Base-by-base conservation (phyloP, 2,113 vertebrate genomes). In the Vimba vimba region DNA sequence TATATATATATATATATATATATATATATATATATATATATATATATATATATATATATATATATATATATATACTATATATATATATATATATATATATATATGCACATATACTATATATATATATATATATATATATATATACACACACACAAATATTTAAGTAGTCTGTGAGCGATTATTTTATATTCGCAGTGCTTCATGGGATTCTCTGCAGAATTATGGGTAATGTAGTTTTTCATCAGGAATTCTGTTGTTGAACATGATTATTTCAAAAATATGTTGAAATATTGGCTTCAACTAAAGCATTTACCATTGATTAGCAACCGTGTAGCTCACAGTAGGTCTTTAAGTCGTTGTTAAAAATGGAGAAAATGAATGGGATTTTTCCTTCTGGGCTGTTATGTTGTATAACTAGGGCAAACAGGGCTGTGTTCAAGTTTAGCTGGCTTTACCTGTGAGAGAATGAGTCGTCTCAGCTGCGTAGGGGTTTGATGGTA, bases 391-490 rank as follows among this genome's bases (percentile, higher is more conserved):
- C 79, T 62, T 47, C 15, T 5, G 21, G 2, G 19, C 43, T 57
- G 76, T 27, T 21, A 21, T 21, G 19, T 21, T 21, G 6, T 21
- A 57, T 57, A 23, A 23, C 55, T 57, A 8, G 55, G 6, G 55
- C 19, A 9, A 57, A 57, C 19, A 21, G 55, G 6, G 55, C 19
- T 3, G 55, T 57, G 8, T 21, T 57, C 55, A 23, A 15, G 43
- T 43, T 23, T 9, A 10, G 57, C 12, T 33, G 12, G 39, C 75
- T 68, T 62, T 95, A 99, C 97, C 97, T 96, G 96, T 93, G 85
- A 96, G 95, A 2, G 95, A 96, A 91, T 96, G 97, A 0, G 95
- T 97, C 86, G 95, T 95, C 90, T 97, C 97, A 68, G 95, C 93
- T 27, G 95, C 92, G 11, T 94, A 91, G 82, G 96, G 94, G 79